Base-by-base conservation (phyloP, 2,113 vertebrate species). In the Haemorhous mexicanus region DNA sequence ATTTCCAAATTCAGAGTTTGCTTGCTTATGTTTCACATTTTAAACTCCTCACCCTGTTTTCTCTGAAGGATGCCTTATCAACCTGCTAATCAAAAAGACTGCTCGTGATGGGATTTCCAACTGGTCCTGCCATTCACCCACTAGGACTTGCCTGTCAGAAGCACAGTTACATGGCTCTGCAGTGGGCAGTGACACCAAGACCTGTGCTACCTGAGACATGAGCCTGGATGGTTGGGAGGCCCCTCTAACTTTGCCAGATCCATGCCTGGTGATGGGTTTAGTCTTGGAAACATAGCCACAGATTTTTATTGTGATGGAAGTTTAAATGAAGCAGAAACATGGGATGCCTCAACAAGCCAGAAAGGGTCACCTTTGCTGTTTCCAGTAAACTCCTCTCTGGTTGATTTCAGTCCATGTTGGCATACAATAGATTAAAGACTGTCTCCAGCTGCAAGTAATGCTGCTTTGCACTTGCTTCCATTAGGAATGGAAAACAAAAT, bases 251-350 rank as follows among this genome's bases (percentile, higher is more conserved):
- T 73, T 56, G 59, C 41, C 68, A 52, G 53, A 84, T 43, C 35
- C 62, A 63, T 0, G 0, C 19, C 49, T 6, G 0, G 26, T 27
- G 47, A 76, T 2, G 1, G 14, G 23, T 27, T 43, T 59, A 35
- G 23, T 79, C 33, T 89, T 0, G 1, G 63, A 93, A 90, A 91
- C 6, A 20, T 0, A 76, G 58, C 5, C 23, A 44, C 7, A 11
- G 33, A 9, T 43, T 93, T 89, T 89, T 43, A 83, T 6, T 35
- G 44, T 55, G 37, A 59, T 43, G 27, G 30, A 82, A 76, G 27
- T 68, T 86, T 64, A 66, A 86, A 80, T 18, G 26, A 68, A 23
- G 32, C 32, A 79, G 55, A 85, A 93, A 80, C 1, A 3, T 16
- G n/a, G 70, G 8, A 49, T 52, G 28, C 13, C 68, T 73, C 55